Evolutionary conservation across 1,140 invertebrate species (phyloP).

Genomic region (Mycetomoellerius zeteki): DNA sequence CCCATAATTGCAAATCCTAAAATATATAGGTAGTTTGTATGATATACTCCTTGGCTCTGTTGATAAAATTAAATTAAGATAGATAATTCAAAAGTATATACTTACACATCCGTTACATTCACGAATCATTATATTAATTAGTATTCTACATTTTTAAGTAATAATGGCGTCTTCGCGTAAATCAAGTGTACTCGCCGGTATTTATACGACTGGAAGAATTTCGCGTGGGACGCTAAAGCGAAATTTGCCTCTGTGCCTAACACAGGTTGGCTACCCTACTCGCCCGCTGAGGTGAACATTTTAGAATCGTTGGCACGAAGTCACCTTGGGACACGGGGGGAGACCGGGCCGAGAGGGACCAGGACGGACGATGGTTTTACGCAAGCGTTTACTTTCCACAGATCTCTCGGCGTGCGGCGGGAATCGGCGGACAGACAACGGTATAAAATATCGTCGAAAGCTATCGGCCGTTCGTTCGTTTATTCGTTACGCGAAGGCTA

Average conservation of each 20-base stretch:
- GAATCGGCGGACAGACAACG: conserved; percentile 64
- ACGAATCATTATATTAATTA: background rate
- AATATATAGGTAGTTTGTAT: background rate
- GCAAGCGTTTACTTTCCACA: conserved; percentile 71
- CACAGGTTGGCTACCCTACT: conserved; percentile 18
- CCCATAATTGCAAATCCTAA: too few relatives aligned
- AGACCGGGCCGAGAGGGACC: conserved; percentile 31
- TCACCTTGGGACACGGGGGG: conserved; percentile 43
- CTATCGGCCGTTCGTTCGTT: conserved; percentile 58
- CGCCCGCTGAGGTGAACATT: conserved; percentile 57
- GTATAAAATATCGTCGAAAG: conserved; percentile 79
- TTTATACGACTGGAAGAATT: conserved; percentile 24
- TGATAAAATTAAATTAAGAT: background rate
- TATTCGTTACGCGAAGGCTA: conserved; percentile 75
- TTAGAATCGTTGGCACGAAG: conserved; percentile 49
- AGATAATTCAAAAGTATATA: background rate
- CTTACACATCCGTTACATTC: background rate
- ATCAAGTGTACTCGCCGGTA: conserved; percentile 22
- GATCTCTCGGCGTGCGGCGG: conserved; percentile 42
- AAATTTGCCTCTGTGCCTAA: conserved; percentile 30
- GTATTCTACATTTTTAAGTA: conserved; percentile 2
- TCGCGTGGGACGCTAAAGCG: conserved; percentile 47
- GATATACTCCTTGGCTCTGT: background rate
- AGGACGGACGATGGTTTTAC: conserved; percentile 56
- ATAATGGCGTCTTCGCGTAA: conserved; percentile 6